A percentile compares a stretch with the other conserved stretches of the same genome.
Evolutionary conservation across 2,888 invertebrate genomes (phyloP).

Genomic region (Crepidodera aurea): DNA sequence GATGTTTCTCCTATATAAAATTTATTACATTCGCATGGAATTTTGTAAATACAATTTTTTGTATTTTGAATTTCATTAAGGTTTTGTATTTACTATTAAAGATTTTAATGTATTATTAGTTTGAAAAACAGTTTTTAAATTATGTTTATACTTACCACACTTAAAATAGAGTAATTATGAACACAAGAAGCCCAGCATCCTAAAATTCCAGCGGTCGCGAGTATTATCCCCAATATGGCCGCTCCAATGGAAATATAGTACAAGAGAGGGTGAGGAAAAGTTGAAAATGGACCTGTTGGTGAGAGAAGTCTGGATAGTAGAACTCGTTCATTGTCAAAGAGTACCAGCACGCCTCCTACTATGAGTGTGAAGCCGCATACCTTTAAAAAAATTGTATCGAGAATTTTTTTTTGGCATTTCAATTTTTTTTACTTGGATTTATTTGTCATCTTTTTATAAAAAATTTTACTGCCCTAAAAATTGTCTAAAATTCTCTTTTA

Average conservation of each 20-base stretch:
- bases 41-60: too few species aligned
- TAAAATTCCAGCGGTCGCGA: conserved; percentile 74
- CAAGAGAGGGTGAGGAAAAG: conserved; percentile 76
- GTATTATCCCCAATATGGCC: conserved; percentile 73
- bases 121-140: too few species aligned
- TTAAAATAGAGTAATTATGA: conserved; percentile 77
- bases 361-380: conserved; percentile 76
- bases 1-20: too few species aligned
- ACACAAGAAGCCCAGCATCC: conserved; percentile 86
- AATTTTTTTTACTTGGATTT: too few species aligned
- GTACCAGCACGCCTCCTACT: conserved; percentile 74
- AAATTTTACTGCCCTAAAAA: too few species aligned
- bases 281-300: conserved; percentile 65
- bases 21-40: too few species aligned
- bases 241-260: conserved; percentile 78
- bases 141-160: conserved; percentile 72
- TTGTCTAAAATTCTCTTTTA: too few species aligned
- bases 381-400: conserved; percentile 57
- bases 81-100: too few species aligned
- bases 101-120: too few species aligned
- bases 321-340: conserved; percentile 75
- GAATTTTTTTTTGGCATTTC: too few species aligned
- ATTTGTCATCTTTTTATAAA: too few species aligned
- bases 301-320: conserved; percentile 76
- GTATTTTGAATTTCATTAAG: too few species aligned